Conservation (phyloP, 2,113 vertebrate species). For the Pithys albifrons region DNA sequence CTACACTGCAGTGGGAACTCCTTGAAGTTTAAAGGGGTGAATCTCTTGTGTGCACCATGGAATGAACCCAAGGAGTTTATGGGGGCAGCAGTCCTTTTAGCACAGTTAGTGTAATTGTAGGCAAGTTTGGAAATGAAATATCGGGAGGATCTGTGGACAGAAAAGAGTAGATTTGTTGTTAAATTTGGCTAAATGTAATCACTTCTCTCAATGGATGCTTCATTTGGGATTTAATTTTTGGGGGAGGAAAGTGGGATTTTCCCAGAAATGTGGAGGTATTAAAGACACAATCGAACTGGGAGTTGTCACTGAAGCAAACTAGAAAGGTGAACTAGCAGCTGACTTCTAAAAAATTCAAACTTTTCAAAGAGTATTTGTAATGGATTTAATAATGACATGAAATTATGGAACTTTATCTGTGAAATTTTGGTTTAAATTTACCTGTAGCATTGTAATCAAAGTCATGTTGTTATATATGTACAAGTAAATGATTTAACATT, state of each 20-base stretch:
- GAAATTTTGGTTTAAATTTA: background rate
- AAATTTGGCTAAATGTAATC: background rate
- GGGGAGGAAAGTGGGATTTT: background rate
- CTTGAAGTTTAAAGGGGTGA: slow-evolving; percentile 77
- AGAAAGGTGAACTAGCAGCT: background rate
- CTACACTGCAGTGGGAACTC: slow-evolving; percentile 71
- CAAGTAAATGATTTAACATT: background rate
- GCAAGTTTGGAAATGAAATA: slow-evolving; percentile 31
- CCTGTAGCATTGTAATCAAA: background rate
- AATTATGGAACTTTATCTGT: background rate
- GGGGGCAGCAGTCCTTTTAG: slow-evolving; percentile 66
- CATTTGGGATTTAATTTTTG: background rate
- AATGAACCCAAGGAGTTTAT: slow-evolving; percentile 70
- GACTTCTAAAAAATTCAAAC: background rate
- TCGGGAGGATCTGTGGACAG: background rate
- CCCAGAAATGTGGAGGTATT: background rate
- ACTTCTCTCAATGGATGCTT: background rate
- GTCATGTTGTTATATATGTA: background rate
- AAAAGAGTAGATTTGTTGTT: background rate
- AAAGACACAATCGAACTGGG: background rate
- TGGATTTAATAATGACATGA: background rate
- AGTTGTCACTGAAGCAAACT: background rate
- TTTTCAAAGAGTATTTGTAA: background rate
- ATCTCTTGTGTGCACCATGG: slow-evolving; percentile 64
- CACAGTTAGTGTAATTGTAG: slow-evolving; percentile 12